A percentile compares a stretch with the other conserved stretches of the same genome.
These are phyloP conservation scores for Drosophila nasuta DNA, from an alignment of 1,140 invertebrate genomes.

Conservation along the genomic window DNA sequence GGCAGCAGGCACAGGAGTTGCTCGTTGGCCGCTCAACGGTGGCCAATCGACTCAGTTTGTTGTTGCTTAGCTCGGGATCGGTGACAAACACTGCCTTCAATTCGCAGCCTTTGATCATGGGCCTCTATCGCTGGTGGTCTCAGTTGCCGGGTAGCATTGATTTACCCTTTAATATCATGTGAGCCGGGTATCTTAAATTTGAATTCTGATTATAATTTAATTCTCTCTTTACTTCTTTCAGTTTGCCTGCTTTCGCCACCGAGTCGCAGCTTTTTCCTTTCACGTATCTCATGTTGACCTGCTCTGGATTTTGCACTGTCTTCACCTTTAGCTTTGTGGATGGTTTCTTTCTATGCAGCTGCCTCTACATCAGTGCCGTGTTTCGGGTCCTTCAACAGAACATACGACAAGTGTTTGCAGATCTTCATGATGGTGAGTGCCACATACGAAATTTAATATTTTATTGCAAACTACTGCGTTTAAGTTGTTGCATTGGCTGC, in stretches of 20 bases:
- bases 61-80: slow-evolving; percentile 57
- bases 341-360: slow-evolving; percentile 77
- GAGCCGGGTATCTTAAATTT: slow-evolving; percentile 18
- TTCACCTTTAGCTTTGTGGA: slow-evolving; percentile 75
- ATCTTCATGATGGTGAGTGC: slow-evolving; percentile 62
- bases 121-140: slow-evolving; percentile 51
- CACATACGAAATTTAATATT: too few relatives aligned
- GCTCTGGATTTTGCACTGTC: slow-evolving; percentile 74
- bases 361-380: slow-evolving; percentile 71
- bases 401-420: slow-evolving; percentile 64
- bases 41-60: slow-evolving; percentile 52
- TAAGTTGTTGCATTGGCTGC: too few relatives aligned
- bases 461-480: too few relatives aligned
- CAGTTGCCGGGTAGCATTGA: slow-evolving; percentile 46
- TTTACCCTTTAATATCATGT: slow-evolving; percentile 71
- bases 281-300: slow-evolving; percentile 66
- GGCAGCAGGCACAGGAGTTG: slow-evolving; percentile 44
- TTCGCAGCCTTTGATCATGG: slow-evolving; percentile 60
- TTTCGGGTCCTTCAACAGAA: slow-evolving; percentile 75
- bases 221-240: slow-evolving; percentile 8
- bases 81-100: slow-evolving; percentile 62
- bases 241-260: slow-evolving; percentile 59
- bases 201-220: not conserved
- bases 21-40: slow-evolving; percentile 44
- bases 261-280: slow-evolving; percentile 55